Evolutionary conservation across 2,797 vertebrate species (phyloP).

Genomic region (Rhinophrynus dorsalis): DNA sequence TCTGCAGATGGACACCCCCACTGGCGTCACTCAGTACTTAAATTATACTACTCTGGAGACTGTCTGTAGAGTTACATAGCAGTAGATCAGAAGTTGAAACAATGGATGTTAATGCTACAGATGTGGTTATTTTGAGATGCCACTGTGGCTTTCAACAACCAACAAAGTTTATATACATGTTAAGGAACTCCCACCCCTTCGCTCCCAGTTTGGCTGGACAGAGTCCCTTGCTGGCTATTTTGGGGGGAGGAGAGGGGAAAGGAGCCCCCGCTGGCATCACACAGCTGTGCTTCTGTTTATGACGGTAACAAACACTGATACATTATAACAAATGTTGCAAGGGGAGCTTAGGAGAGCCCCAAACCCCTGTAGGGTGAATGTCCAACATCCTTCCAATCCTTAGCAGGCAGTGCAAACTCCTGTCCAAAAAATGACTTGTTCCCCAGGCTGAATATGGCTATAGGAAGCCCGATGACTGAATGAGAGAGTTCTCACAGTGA

Average conservation of each 20-base stretch:
- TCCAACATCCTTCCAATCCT: not conserved
- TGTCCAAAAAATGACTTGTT: not conserved
- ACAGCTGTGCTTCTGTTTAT: constrained; percentile 40
- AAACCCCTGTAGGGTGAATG: not conserved
- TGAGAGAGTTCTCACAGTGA: not conserved
- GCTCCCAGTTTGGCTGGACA: constrained; percentile 10
- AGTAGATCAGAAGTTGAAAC: not conserved
- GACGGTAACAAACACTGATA: constrained; percentile 26
- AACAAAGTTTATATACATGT: not conserved
- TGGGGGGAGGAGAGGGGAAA: not conserved
- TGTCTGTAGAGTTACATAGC: constrained; percentile 1
- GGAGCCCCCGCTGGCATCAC: constrained; percentile 1
- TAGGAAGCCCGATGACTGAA: not conserved
- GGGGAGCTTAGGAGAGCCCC: not conserved
- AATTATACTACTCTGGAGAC: not conserved
- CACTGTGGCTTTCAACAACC: not conserved
- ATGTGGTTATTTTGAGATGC: not conserved
- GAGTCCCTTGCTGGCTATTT: constrained; percentile 33
- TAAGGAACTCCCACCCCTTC: not conserved
- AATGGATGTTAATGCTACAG: not conserved
- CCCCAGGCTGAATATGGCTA: not conserved
- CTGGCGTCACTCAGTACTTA: constrained; percentile 12
- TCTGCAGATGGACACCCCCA: constrained; percentile 18
- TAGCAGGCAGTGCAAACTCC: not conserved
- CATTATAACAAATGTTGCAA: constrained; percentile 22